Evolutionary conservation across 1,140 invertebrate genomes (phyloP), one percentile per base, ranked within the genome.

Genomic region (Idris sp.): DNA sequence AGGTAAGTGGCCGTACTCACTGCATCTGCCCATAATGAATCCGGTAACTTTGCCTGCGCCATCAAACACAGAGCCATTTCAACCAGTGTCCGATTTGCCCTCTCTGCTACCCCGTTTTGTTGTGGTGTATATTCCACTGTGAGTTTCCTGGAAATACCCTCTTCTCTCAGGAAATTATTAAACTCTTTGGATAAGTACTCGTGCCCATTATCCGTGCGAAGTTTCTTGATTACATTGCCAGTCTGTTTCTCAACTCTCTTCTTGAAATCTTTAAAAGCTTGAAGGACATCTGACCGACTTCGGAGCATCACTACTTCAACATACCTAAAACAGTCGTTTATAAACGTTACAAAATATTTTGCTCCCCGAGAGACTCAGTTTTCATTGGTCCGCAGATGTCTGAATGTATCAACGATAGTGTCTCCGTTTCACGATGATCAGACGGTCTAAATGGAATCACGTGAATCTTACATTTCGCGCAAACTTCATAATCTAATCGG

Each of bases 1-100:
- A 38, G 16, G 19, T 38, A n/a, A 0, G 36, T 18, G 9, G 36
- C 36, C 0, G 36, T 38, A 11, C n/a, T 38, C 15, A 18, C 16
- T 18, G 36, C 36, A 78, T 11, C 86, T 26, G 36, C 22, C 46
- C 59, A 79, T 79, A 56, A 84, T 76, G 33, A 49, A 44, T 38
- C 15, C n/a, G 36, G 36, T 9, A 38, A 19, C 0, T 18, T 38
- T 2, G 36, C 36, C 16, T 38, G 36, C n/a, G 19, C 2, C 36
- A 38, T 38, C 15, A 38, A 19, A 38, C 36, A 38, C 7, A 15
- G 36, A 19, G 36, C 36, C 36, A 38, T 38, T n/a, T 38, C 36
- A 18, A 19, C 16, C 11, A 38, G 36, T 1, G 36, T 18, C 7
- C 36, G 36, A 10, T 38, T 38, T 8, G 36, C 36, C 19, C 36